Evolutionary conservation across 1,140 invertebrate genomes (phyloP).

Genomic region (Drosophila sucinea): DNA sequence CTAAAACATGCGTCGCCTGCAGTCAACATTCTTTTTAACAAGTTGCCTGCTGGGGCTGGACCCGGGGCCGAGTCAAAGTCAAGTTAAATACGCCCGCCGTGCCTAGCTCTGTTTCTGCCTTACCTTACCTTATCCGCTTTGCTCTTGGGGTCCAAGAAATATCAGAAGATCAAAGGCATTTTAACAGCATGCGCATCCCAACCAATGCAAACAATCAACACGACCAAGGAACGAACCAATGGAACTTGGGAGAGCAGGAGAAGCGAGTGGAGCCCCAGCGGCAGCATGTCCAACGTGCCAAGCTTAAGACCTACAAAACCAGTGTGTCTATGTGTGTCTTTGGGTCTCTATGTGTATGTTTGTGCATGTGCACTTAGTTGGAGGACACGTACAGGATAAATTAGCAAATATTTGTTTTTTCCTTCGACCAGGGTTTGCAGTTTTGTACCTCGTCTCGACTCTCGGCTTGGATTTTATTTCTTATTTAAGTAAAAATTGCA

Average conservation of each 20-base stretch:
- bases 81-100: conserved; percentile 80
- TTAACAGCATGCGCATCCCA: conserved; percentile 71
- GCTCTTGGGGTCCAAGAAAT: conserved; percentile 52
- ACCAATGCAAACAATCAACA: conserved; percentile 79
- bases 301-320: conserved; percentile 73
- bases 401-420: conserved; percentile 81
- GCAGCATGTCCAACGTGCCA: conserved; percentile 48
- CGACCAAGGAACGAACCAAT: conserved; percentile 47
- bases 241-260: conserved; percentile 15
- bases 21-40: conserved; percentile 81
- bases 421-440: conserved; percentile 24
- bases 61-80: conserved; percentile 50
- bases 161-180: conserved; percentile 82
- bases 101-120: conserved; percentile 47
- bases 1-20: conserved; percentile 68
- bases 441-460: conserved; percentile 33
- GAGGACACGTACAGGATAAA: conserved; percentile 81
- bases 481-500: conserved; percentile 82
- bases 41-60: conserved; percentile 57
- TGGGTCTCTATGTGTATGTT: background rate
- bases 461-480: conserved; percentile 66
- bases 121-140: conserved; percentile 42
- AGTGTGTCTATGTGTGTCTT: conserved; percentile 19
- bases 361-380: conserved; percentile 68
- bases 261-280: conserved; percentile 24